A percentile compares a stretch with the other conserved stretches of the same genome.
Evolutionary conservation across 1,140 invertebrate species (phyloP).

Genomic region (Drosophila varians): DNA sequence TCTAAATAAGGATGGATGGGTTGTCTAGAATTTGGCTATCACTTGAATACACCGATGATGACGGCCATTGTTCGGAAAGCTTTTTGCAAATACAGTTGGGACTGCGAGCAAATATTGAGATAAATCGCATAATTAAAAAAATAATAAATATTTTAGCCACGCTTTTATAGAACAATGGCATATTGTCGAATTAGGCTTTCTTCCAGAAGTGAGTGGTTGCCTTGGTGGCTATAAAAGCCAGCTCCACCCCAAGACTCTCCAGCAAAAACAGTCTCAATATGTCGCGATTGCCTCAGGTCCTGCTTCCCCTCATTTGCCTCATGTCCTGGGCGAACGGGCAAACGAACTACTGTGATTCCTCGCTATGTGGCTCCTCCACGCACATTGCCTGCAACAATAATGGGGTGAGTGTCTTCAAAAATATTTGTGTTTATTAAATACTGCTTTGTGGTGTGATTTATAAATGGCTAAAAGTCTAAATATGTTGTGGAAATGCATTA

Average conservation of each 20-base stretch:
- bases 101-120: constrained; percentile 28
- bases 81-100: constrained; percentile 2
- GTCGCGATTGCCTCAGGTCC: constrained; percentile 19
- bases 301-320: constrained; percentile 4
- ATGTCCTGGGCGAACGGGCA: constrained; percentile 11
- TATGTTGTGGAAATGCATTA: too few relatives aligned
- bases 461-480: not conserved
- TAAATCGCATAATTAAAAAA: constrained; percentile 14
- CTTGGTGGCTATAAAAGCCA: constrained; percentile 12
- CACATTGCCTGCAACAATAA: constrained; percentile 58
- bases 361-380: constrained; percentile 6
- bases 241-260: too few relatives aligned
- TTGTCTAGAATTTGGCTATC: not conserved
- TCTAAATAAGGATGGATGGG: not conserved
- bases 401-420: constrained; percentile 37
- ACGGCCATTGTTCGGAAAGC: not conserved
- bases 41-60: not conserved
- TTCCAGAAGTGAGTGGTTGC: not conserved
- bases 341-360: constrained; percentile 28
- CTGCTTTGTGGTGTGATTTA: too few relatives aligned
- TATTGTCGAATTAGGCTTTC: constrained; percentile 11
- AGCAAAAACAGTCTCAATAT: constrained; percentile 5
- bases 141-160: constrained; percentile 9
- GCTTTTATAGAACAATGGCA: constrained; percentile 1
- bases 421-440: too few relatives aligned